Evolutionary conservation across 2,797 vertebrate species (phyloP).

Genomic region (Notamacropus eugenii): DNA sequence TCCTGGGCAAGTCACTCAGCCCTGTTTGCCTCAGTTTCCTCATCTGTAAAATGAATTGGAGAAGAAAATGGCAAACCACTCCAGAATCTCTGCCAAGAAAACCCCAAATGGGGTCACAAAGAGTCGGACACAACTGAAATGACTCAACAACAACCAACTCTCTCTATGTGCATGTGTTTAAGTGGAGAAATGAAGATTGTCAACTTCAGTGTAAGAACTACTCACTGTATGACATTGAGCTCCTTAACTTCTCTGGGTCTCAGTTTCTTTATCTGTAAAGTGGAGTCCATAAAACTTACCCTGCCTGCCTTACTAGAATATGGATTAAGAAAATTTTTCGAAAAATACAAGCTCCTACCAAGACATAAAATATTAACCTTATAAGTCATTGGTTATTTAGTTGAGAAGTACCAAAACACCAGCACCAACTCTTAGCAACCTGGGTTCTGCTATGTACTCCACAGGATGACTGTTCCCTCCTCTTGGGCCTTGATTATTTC

Average conservation of each 20-base stretch:
- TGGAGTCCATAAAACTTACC: neutral
- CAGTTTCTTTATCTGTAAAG: neutral
- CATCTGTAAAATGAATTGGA: neutral
- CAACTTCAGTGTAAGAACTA: neutral
- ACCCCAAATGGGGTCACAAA: neutral
- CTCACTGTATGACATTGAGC: neutral
- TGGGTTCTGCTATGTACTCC: neutral
- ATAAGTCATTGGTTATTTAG: neutral
- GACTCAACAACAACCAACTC: neutral
- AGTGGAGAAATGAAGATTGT: neutral
- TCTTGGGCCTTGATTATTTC: neutral
- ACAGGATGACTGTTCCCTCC: neutral
- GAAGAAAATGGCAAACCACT: neutral
- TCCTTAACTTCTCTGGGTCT: neutral
- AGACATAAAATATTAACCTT: neutral
- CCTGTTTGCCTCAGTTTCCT: neutral
- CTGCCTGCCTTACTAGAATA: neutral
- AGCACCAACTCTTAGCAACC: neutral
- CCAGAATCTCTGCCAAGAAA: neutral
- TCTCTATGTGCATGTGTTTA: neutral
- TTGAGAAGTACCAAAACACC: neutral
- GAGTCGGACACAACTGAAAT: neutral
- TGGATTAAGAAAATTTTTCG: neutral
- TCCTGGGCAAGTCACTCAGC: neutral
- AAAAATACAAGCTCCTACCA: neutral